Conservation (phyloP, 2,797 vertebrate genomes). For the Cynodonichthys magdalenae region DNA sequence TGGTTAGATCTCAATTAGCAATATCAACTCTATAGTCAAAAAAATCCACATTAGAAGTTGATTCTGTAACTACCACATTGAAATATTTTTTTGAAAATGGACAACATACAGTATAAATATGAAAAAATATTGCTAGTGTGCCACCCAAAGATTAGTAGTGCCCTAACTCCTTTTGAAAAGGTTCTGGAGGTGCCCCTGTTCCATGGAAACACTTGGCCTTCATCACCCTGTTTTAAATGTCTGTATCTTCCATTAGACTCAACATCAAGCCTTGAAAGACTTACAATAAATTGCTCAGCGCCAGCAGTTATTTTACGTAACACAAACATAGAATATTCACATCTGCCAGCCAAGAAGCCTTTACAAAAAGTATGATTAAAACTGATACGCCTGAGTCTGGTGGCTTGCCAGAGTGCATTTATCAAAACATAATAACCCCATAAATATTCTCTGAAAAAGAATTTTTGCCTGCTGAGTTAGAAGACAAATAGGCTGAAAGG, state of each 20-base stretch:
- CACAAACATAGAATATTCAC: constrained; percentile 52
- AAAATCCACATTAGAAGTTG: no score
- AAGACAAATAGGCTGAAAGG: constrained; percentile 7
- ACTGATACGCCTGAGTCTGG: constrained; percentile 52
- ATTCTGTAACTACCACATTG: no score
- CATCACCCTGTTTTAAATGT: constrained; percentile 50
- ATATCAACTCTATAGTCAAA: no score
- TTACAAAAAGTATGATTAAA: constrained; percentile 62
- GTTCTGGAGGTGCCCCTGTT: constrained; percentile 4
- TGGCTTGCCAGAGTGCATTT: constrained; percentile 43
- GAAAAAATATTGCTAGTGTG: no score
- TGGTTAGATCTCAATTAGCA: no score
- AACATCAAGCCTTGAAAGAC: constrained; percentile 59
- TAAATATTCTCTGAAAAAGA: constrained; percentile 38
- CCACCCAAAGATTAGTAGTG: no score
- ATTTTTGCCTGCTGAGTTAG: constrained; percentile 19
- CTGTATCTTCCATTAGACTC: constrained; percentile 53
- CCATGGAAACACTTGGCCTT: constrained; percentile 41
- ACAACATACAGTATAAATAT: no score
- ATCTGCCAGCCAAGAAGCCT: constrained; percentile 48
- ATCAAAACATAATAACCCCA: constrained; percentile 40
- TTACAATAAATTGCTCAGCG: constrained; percentile 56
- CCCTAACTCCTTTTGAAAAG: no score
- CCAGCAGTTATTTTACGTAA: constrained; percentile 64
- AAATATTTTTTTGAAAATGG: no score